Conservation (phyloP, 53 echinoderm and acorn worm species). For the Luidia sarsii region DNA sequence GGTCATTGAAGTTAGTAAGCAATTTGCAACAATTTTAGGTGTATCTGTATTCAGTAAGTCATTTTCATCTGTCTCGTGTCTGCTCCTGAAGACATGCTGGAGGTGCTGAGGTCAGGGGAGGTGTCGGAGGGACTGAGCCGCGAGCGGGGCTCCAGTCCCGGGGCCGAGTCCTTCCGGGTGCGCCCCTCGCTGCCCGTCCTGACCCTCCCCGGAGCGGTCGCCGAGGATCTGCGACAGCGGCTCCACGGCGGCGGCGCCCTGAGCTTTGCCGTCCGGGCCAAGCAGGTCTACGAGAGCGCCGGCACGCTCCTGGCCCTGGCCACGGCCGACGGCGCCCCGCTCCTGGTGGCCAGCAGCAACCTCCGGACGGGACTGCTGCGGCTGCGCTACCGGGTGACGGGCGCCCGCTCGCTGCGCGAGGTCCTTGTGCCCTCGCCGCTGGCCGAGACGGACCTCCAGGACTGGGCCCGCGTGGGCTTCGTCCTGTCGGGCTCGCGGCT, state of each 20-base stretch:
- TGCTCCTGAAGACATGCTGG: constrained; percentile 52
- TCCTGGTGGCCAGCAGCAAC: constrained; percentile 64
- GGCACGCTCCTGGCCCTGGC: constrained; percentile 72
- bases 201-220: neutral
- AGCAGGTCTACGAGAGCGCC: constrained; percentile 68
- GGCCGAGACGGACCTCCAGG: constrained; percentile 42
- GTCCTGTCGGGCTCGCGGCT: constrained; percentile 61
- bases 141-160: neutral
- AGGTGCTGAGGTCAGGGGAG: constrained; percentile 22
- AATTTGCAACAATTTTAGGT: no score
- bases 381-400: constrained; percentile 48
- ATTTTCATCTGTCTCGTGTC: no score
- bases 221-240: constrained; percentile 23
- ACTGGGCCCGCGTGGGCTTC: constrained; percentile 62
- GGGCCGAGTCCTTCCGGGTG: constrained; percentile 27
- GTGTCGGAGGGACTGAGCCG: constrained; percentile 5
- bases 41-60: neutral
- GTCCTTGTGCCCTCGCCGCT: constrained; percentile 68
- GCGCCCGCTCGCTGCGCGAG: constrained; percentile 28
- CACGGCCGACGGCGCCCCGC: constrained; percentile 65
- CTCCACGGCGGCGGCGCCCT: constrained; percentile 40
- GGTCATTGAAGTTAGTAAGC: no score
- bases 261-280: constrained; percentile 60
- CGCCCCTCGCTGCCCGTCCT: constrained; percentile 36
- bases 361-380: constrained; percentile 65